Base-by-base conservation (phyloP, 2,113 vertebrate species). In the Antigone vipio region DNA sequence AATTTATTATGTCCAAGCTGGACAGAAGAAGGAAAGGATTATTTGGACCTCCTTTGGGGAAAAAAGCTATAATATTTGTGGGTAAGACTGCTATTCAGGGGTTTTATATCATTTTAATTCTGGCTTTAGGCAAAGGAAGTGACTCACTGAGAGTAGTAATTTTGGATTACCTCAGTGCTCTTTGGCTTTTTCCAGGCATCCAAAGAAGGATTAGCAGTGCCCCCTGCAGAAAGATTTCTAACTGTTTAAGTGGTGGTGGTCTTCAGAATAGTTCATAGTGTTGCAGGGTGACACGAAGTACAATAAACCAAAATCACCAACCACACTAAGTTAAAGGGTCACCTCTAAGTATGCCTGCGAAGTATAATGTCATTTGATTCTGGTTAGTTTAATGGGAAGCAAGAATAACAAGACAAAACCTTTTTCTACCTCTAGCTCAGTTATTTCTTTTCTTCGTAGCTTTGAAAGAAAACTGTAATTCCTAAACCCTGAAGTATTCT, bases 1-100 rank as follows among this genome's bases (percentile, higher is more conserved):
- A 99, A 86, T 99, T 99, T 92, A 98, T 99, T 94, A 99, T 99
- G 98, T 98, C 99, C 66, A 99, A 99, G 94, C 96, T 99, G 95
- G 99, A 99, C 87, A 97, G 99, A 69, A 97, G 99, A 76, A 97
- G 97, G 74, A 99, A 98, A 94, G 99, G 99, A 13, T 93, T 99
- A 77, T 99, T 98, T 72, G 99, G 99, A 34, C 99, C 99, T 35
- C 98, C 99, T 6, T 15, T 93, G 5, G 99, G 99, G 35, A 99
- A 98, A 97, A 98, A 98, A 93, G 98, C 98, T 69, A 75, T 99
- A 56, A 95, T 99, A 40, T 99, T 99, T 97, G 99, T 99, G 49
- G 99, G 99, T 99, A 98, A 98, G 98, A 49, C 4, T 22, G 9
- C 5, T 85, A 53, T 85, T 71, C 12, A 29, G 10, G 9, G 7